phyloP scores from a whole-genome alignment of 2,113 vertebrate species.

The Emydocephalus ijimae region DNA sequence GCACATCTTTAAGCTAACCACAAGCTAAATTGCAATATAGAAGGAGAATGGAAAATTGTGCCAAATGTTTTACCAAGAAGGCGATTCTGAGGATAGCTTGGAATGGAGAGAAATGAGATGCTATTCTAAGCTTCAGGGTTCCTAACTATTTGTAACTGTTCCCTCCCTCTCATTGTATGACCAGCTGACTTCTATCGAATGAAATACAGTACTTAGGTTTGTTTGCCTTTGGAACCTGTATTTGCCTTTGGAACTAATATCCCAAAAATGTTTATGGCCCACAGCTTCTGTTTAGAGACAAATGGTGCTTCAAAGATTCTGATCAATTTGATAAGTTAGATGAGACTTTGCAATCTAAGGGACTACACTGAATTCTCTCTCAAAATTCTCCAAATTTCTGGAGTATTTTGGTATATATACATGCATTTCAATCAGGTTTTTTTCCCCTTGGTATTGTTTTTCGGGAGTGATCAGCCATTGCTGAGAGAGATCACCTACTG shows the following conservation, averaged over 20 bases:
- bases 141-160: neutral
- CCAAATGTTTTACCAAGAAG: neutral
- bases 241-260: neutral
- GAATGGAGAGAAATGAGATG: neutral
- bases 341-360: neutral
- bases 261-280: neutral
- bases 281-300: neutral
- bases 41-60: neutral
- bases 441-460: neutral
- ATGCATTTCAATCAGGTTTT: neutral
- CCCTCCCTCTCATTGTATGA: neutral
- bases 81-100: neutral
- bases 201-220: neutral
- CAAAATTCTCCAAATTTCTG: neutral
- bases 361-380: neutral
- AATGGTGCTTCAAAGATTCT: neutral
- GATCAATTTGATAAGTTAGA: neutral
- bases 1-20: neutral
- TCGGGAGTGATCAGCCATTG: neutral
- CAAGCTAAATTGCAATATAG: neutral
- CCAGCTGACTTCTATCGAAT: neutral
- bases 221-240: neutral
- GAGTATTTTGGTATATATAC: neutral
- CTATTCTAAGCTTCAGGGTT: neutral
- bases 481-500: neutral